A percentile compares a stretch with the other conserved stretches of the same genome.
phyloP scores from a whole-genome alignment of 1,140 invertebrate genomes.

The Drosophila murphyi region DNA sequence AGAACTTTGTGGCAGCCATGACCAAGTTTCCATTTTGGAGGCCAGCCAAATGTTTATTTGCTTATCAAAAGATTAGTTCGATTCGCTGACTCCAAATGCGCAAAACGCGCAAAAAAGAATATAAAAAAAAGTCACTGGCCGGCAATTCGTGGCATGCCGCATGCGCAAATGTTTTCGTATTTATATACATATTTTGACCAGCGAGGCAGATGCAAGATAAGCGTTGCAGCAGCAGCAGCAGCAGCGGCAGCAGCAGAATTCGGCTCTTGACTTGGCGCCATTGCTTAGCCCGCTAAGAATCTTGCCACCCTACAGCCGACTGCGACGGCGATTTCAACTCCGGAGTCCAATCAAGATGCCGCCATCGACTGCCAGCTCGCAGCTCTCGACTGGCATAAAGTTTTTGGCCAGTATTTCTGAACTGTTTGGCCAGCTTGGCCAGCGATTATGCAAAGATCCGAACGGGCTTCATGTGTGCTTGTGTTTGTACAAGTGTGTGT shows the following conservation, averaged over 20 bases:
- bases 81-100: slow-evolving; percentile 52
- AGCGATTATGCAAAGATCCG: slow-evolving; percentile 71
- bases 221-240: not conserved
- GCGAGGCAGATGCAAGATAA: slow-evolving; percentile 51
- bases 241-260: slow-evolving; percentile 26
- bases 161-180: slow-evolving; percentile 27
- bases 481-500: not conserved
- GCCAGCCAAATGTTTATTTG: slow-evolving; percentile 49
- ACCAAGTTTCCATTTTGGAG: slow-evolving; percentile 59
- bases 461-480: slow-evolving; percentile 21
- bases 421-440: slow-evolving; percentile 34
- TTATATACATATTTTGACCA: slow-evolving; percentile 14
- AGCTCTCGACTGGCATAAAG: slow-evolving; percentile 35
- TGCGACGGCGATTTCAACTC: slow-evolving; percentile 24
- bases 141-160: slow-evolving; percentile 18
- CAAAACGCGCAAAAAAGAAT: slow-evolving; percentile 11
- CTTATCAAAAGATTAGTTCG: slow-evolving; percentile 66
- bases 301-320: slow-evolving; percentile 72
- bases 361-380: slow-evolving; percentile 47
- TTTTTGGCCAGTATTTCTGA: slow-evolving; percentile 13
- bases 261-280: slow-evolving; percentile 67
- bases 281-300: slow-evolving; percentile 55
- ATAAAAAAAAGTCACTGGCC: slow-evolving; percentile 11
- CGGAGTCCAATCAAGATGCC: slow-evolving; percentile 75
- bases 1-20: slow-evolving; percentile 67